Evolutionary conservation across 2,888 invertebrate genomes (phyloP).

Genomic region (Acholoe squamosa): DNA sequence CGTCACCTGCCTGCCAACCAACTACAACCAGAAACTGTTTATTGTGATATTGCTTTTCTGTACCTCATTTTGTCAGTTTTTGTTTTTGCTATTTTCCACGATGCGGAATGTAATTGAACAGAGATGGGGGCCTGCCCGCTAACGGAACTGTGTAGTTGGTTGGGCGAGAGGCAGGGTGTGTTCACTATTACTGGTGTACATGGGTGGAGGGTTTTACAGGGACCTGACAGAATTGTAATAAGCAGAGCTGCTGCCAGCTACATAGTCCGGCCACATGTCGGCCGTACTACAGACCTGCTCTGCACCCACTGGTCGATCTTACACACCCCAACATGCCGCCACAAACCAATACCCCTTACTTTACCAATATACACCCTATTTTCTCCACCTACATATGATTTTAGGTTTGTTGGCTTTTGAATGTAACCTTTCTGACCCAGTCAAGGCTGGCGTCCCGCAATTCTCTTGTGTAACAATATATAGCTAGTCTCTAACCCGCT

Average conservation of each 20-base stretch:
- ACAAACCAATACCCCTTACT: background rate
- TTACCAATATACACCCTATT: no score
- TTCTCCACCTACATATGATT: no score
- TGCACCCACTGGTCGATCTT: background rate
- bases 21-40: background rate
- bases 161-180: background rate
- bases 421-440: no score
- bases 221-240: slow-evolving; percentile 29
- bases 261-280: slow-evolving; percentile 28
- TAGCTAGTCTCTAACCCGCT: no score
- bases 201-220: background rate
- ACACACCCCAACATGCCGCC: background rate
- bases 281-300: background rate
- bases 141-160: background rate
- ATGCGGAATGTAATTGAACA: slow-evolving; percentile 12
- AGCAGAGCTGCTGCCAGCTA: background rate
- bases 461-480: no score
- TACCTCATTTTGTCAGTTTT: background rate
- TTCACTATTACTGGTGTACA: background rate
- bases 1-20: background rate
- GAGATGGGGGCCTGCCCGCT: slow-evolving; percentile 13
- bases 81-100: background rate
- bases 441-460: no score
- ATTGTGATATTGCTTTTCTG: background rate
- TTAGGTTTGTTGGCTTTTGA: no score